Evolutionary conservation across 2,888 invertebrate species (phyloP).

Genomic region (Acrobasis consociella): DNA sequence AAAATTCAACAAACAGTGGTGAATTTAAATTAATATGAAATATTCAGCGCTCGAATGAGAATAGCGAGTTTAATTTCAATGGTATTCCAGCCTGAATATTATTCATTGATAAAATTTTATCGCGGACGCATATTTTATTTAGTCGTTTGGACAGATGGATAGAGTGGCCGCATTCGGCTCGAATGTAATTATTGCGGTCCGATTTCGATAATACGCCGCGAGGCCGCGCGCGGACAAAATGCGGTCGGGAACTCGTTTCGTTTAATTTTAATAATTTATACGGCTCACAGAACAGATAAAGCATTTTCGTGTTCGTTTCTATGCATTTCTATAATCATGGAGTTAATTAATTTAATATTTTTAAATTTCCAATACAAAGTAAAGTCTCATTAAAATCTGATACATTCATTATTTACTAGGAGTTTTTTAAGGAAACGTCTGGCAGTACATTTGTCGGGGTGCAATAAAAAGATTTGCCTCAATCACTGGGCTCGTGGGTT

Average conservation of each 20-base stretch:
- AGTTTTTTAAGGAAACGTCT: conserved; percentile 16
- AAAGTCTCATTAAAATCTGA: neutral
- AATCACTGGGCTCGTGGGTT: conserved; percentile 66
- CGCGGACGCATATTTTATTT: conserved; percentile 63
- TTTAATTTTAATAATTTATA: conserved; percentile 78
- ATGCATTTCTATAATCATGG: conserved; percentile 33
- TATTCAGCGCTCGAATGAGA: conserved; percentile 46
- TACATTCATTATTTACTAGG: neutral
- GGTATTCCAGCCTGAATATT: conserved; percentile 54
- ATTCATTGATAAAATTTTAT: conserved; percentile 68
- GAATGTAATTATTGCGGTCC: conserved; percentile 80
- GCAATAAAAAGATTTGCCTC: conserved; percentile 71
- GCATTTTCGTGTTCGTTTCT: conserved; percentile 63
- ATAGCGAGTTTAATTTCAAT: conserved; percentile 54
- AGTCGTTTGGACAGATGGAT: conserved; percentile 68
- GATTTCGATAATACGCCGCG: conserved; percentile 78
- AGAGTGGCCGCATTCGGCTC: conserved; percentile 68
- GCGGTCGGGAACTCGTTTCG: conserved; percentile 71
- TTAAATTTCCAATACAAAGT: too few species aligned
- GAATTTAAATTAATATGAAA: conserved; percentile 30
- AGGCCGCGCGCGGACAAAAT: conserved; percentile 69
- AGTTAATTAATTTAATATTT: conserved; percentile 17
- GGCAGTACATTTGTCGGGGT: conserved; percentile 41
- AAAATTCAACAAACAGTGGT: conserved; percentile 13
- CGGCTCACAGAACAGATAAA: conserved; percentile 64